Percentiles rank a stretch among this genome's conserved stretches.
Conservation (phyloP, 2,113 vertebrate genomes). For the Rhagologus leucostigma region DNA sequence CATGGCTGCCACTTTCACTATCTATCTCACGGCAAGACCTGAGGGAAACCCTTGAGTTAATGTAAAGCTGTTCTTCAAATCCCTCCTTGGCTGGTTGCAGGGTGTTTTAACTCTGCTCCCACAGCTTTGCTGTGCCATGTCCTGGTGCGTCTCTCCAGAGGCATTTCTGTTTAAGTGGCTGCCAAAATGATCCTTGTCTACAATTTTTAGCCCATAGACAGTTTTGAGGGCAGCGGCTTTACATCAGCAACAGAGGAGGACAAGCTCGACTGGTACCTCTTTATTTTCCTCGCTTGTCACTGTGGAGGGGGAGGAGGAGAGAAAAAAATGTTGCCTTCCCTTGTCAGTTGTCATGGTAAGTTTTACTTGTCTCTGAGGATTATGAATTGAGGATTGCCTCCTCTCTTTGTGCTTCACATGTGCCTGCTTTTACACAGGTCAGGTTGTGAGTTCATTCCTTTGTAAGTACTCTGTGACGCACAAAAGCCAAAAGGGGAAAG, state of each 20-base stretch:
- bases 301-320: background rate
- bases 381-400: background rate
- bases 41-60: background rate
- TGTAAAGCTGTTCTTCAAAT: background rate
- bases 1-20: background rate
- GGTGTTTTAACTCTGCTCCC: background rate
- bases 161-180: background rate
- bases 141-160: background rate
- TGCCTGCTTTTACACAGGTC: background rate
- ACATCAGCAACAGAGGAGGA: background rate
- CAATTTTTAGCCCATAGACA: background rate
- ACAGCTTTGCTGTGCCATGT: background rate
- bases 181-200: background rate
- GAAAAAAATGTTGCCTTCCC: background rate
- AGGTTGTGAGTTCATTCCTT: background rate
- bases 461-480: constrained; percentile 33
- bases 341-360: background rate
- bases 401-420: background rate
- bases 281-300: background rate
- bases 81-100: background rate
- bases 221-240: background rate
- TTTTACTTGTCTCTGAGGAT: background rate
- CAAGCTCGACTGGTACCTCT: rapidly evolving
- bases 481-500: constrained; percentile 45
- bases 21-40: background rate